Base-by-base conservation (phyloP, 2,888 invertebrate species). In the Glyphotaelius pellucidus region DNA sequence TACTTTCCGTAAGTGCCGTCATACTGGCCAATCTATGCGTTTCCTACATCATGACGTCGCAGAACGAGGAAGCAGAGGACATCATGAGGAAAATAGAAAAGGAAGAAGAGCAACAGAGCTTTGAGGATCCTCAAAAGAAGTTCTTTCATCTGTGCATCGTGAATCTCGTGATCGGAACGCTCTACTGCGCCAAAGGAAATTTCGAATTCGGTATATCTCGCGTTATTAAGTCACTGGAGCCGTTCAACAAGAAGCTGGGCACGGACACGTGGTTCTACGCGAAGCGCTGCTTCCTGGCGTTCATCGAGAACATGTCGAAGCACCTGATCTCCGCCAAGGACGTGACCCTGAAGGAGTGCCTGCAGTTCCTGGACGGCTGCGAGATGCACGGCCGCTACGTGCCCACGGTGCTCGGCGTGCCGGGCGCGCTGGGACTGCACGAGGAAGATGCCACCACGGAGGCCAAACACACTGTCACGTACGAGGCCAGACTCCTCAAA, bases 231-330 rank as follows among this genome's bases (percentile, higher is more conserved):
- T 99, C 99, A 80, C 95, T 99, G 92, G 99, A 99, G 94, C 99
- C 99, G 0, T 99, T 98, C 94, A 98, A 98, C 94, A 98, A 98
- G 95, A 98, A 99, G 94, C 96, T 99, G 14, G 99, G 99, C 30
- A 99, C 99, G 0, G 99, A 99, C 94, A 99, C 99, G 4, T 99
- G 99, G 99, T 98, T 98, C 95, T 99, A 99, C 95, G 98, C 99
- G 1, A 99, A 99, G 95, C 96, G 99, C 92, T 99, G 99, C 94
- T 98, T 99, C 94, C 95, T 99, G 92, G 98, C 98, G n/a, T 97
- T 99, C 94, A 97, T 99, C 92, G 99, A 99, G 95, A 98, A 98
- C 95, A 96, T 99, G 94, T 97, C 98, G 0, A 99, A 99, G 94
- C 99, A 99, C 95, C 97, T 98, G 95, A 98, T 99, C 92, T 98